Evolutionary conservation across 2,888 invertebrate species (phyloP).

Genomic region (Rhagonycha fulva): DNA sequence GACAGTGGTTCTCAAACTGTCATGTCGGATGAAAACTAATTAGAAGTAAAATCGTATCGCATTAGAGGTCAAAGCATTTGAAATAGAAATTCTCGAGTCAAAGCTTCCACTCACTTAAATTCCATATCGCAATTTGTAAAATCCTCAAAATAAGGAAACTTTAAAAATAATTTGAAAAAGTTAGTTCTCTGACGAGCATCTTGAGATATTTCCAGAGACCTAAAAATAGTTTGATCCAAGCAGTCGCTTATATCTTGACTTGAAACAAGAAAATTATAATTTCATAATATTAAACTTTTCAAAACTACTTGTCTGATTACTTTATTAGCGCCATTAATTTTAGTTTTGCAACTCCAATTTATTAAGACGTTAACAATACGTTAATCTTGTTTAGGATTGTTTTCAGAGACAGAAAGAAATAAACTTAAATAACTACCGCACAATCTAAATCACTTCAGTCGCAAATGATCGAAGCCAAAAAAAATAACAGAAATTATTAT

Average conservation of each 20-base stretch:
- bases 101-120: background rate
- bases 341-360: background rate
- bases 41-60: background rate
- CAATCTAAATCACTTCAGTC: background rate
- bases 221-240: conserved; percentile 47
- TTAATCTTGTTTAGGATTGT: background rate
- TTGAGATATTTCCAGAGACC: conserved; percentile 53
- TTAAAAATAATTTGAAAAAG: background rate
- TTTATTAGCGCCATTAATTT: background rate
- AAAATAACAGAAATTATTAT: background rate
- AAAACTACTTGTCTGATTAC: conserved; percentile 28
- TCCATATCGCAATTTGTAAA: background rate
- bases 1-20: background rate
- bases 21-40: background rate
- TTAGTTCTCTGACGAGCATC: conserved; percentile 39
- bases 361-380: background rate
- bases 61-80: no score
- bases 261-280: conserved; percentile 50
- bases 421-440: background rate
- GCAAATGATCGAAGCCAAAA: background rate
- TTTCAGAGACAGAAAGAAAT: background rate
- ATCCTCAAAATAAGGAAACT: background rate
- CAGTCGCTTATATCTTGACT: conserved; percentile 45
- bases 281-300: conserved; percentile 45
- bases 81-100: background rate